A percentile compares a stretch with the other conserved stretches of the same genome.
Evolutionary conservation across 2,797 vertebrate genomes (phyloP).

Genomic region (Brachyrhaphis roseni): DNA sequence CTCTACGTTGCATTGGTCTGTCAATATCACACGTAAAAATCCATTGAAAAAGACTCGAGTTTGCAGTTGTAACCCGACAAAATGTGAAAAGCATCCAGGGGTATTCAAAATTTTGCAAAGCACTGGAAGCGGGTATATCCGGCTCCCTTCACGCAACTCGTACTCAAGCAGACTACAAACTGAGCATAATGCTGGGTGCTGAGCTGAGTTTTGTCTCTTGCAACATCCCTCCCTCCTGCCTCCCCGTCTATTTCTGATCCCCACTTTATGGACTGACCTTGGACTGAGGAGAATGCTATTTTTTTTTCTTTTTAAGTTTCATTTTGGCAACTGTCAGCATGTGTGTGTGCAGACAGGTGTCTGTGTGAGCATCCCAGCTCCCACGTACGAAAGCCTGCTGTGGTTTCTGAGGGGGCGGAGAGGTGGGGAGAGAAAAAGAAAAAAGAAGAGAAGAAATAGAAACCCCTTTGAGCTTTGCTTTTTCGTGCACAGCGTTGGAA

Average conservation of each 20-base stretch:
- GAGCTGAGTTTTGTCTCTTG: slow-evolving; percentile 19
- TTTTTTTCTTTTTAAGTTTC: slow-evolving; percentile 28
- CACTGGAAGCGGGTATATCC: slow-evolving; percentile 10
- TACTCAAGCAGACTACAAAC: slow-evolving; percentile 25
- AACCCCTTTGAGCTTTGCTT: slow-evolving; percentile 50
- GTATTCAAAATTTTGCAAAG: neutral
- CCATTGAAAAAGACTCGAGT: neutral
- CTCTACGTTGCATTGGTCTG: neutral
- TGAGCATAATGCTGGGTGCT: slow-evolving; percentile 39
- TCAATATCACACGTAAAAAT: neutral
- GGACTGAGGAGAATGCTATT: slow-evolving; percentile 30
- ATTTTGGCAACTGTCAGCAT: slow-evolving; percentile 55
- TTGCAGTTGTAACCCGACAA: neutral
- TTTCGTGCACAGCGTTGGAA: slow-evolving; percentile 47
- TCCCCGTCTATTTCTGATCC: slow-evolving; percentile 50
- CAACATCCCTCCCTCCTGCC: slow-evolving; percentile 21
- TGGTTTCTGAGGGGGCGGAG: slow-evolving; percentile 5
- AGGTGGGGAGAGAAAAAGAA: neutral
- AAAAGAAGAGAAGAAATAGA: slow-evolving; percentile 18
- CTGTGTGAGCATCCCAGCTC: slow-evolving; percentile 11
- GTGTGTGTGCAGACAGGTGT: slow-evolving; percentile 21
- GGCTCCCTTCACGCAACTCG: slow-evolving; percentile 32
- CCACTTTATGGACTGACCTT: slow-evolving; percentile 58
- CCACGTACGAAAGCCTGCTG: slow-evolving; percentile 4
- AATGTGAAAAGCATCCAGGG: neutral